phyloP scores from a whole-genome alignment of 2,797 vertebrate species.

The Aeoliscus strigatus region DNA sequence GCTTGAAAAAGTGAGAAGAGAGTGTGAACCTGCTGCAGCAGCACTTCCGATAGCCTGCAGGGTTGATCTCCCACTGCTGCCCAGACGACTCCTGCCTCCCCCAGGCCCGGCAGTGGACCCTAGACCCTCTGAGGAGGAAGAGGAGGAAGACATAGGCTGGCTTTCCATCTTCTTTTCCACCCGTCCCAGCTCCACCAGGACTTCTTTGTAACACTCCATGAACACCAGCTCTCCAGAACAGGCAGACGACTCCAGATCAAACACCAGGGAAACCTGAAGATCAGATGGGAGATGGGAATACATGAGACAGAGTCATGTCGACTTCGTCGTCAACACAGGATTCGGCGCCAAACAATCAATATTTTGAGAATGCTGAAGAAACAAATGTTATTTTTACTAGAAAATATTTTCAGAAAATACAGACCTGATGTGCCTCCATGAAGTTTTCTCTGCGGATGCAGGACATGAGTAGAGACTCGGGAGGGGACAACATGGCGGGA shows the following conservation, averaged over 20 bases:
- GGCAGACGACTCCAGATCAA: conserved; percentile 79
- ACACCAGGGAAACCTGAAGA: conserved; percentile 85
- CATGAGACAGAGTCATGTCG: too few species aligned
- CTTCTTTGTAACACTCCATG: conserved; percentile 89
- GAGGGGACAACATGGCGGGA: conserved; percentile 91
- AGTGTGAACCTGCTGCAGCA: conserved; percentile 91
- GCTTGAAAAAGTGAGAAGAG: too few species aligned
- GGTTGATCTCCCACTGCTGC: conserved; percentile 84
- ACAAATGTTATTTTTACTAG: background rate
- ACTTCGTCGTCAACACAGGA: too few species aligned
- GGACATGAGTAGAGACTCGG: conserved; percentile 90
- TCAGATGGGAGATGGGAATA: too few species aligned
- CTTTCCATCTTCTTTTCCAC: conserved; percentile 94
- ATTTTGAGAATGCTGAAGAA: background rate
- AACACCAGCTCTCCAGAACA: conserved; percentile 88
- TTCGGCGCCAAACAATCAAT: too few species aligned
- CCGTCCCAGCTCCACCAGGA: conserved; percentile 80
- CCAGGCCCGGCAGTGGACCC: conserved; percentile 40
- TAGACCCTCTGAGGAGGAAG: conserved; percentile 76
- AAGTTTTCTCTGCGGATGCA: conserved; percentile 91
- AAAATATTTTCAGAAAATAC: conserved; percentile 2
- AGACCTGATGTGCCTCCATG: conserved; percentile 91
- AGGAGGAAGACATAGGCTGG: conserved; percentile 76
- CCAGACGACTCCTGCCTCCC: conserved; percentile 59
- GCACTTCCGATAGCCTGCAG: conserved; percentile 93